Percentiles rank a stretch among this genome's conserved stretches.
Conservation (phyloP, 1,140 invertebrate genomes). For the Pentalonia nigronervosa region DNA sequence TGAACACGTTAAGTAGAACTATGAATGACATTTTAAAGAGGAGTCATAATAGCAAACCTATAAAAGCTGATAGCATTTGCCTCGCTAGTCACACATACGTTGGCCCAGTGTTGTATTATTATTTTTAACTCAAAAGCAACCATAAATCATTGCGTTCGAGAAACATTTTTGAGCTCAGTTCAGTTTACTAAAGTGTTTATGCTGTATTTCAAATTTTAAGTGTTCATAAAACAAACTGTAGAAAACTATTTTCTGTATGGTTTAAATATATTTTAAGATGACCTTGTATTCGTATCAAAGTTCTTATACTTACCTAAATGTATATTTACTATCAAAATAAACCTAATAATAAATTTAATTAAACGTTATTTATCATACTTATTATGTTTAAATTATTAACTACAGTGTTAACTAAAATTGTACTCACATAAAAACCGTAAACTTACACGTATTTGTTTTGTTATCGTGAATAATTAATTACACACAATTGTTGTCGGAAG, state of each 20-base stretch:
- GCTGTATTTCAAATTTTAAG: conserved; percentile 11
- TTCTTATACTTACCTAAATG: neutral
- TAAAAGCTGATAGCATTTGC: neutral
- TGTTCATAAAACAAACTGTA: conserved; percentile 2
- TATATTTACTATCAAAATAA: neutral
- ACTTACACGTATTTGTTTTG: neutral
- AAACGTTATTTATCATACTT: neutral
- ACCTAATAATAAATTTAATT: neutral
- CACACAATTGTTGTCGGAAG: too few relatives aligned
- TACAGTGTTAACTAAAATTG: neutral
- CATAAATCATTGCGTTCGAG: neutral
- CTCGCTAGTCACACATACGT: neutral
- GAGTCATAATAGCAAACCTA: neutral
- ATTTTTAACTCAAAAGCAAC: conserved; percentile 12
- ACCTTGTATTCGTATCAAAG: neutral
- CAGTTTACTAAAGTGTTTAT: conserved; percentile 1
- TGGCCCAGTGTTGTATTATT: neutral
- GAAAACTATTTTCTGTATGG: neutral
- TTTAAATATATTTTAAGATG: neutral
- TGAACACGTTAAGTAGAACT: neutral
- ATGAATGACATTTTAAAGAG: neutral
- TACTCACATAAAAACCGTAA: neutral
- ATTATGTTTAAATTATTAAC: neutral
- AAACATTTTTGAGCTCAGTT: neutral
- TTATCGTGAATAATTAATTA: neutral